phyloP scores from a whole-genome alignment of 2,113 vertebrate genomes.

The Paraplagusia blochii region DNA sequence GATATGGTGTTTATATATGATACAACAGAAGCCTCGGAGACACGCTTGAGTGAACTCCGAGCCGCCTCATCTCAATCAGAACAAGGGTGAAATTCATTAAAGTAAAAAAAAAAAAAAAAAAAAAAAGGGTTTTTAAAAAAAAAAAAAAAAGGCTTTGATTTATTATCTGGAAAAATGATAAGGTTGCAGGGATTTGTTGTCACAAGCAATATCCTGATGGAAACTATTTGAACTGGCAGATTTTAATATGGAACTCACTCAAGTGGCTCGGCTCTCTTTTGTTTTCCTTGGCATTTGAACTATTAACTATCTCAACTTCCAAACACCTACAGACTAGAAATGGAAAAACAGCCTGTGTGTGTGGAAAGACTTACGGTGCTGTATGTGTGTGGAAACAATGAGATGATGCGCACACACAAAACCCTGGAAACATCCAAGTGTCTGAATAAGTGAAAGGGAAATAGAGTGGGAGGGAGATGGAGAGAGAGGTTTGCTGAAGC shows the following conservation, averaged over 20 bases:
- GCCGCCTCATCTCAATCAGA: slow-evolving; percentile 55
- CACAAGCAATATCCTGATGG: slow-evolving; percentile 58
- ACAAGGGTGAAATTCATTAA: slow-evolving; percentile 66
- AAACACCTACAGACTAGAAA: slow-evolving; percentile 12
- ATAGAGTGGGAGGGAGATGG: background rate
- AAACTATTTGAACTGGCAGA: slow-evolving; percentile 53
- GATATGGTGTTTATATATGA: slow-evolving; percentile 69
- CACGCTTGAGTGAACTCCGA: slow-evolving; percentile 57
- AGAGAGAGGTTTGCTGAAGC: slow-evolving; percentile 47
- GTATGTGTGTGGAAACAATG: slow-evolving; percentile 11
- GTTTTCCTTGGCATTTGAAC: slow-evolving; percentile 38
- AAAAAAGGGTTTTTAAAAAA: too few relatives aligned
- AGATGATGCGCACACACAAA: slow-evolving; percentile 14
- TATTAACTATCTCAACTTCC: slow-evolving; percentile 32
- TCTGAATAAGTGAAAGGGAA: slow-evolving; percentile 20
- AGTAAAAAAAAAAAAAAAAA: too few relatives aligned
- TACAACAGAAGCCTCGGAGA: slow-evolving; percentile 48
- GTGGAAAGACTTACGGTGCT: slow-evolving; percentile 4
- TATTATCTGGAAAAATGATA: slow-evolving; percentile 63
- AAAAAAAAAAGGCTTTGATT: slow-evolving; percentile 62
- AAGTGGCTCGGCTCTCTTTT: slow-evolving; percentile 33
- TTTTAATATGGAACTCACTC: slow-evolving; percentile 56
- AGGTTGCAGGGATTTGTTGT: slow-evolving; percentile 61
- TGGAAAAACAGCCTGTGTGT: background rate
- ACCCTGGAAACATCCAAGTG: background rate